phyloP scores from a whole-genome alignment of 2,888 invertebrate species.

The Arge pagana region DNA sequence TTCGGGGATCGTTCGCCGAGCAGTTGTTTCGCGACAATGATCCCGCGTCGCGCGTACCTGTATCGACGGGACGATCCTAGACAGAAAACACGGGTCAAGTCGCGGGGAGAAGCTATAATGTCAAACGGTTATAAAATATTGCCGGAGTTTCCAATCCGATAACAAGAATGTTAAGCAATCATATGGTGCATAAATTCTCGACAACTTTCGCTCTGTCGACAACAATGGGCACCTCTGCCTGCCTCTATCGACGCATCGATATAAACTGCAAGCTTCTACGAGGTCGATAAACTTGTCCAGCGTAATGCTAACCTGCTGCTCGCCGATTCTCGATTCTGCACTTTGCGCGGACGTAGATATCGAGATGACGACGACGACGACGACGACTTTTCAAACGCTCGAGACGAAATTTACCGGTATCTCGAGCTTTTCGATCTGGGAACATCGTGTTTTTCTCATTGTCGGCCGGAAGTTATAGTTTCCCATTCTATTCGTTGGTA shows the following conservation, averaged over 20 bases:
- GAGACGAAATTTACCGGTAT: too few species aligned
- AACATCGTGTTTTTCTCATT: too few species aligned
- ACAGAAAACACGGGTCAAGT: slow-evolving; percentile 48
- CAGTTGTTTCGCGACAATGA: too few species aligned
- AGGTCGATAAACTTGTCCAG: slow-evolving; percentile 31
- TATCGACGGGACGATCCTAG: too few species aligned
- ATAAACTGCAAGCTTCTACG: slow-evolving; percentile 47
- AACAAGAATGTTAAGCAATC: slow-evolving; percentile 6
- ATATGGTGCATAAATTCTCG: neutral
- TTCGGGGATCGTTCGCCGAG: too few species aligned
- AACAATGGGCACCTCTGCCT: slow-evolving; percentile 6
- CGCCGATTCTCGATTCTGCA: slow-evolving; percentile 23
- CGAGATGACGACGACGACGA: slow-evolving; percentile 25
- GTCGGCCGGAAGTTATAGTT: too few species aligned
- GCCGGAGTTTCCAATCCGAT: slow-evolving; percentile 30
- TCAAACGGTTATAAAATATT: slow-evolving; percentile 51
- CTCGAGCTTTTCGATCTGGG: too few species aligned
- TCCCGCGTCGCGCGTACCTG: too few species aligned
- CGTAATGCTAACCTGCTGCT: slow-evolving; percentile 30
- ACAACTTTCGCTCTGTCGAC: slow-evolving; percentile 2
- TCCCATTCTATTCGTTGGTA: too few species aligned
- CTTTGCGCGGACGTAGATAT: slow-evolving; percentile 34
- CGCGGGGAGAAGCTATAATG: slow-evolving; percentile 50
- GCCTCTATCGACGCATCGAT: slow-evolving; percentile 26
- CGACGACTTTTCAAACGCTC: slow-evolving; percentile 17